Evolutionary conservation across 2,797 vertebrate species (phyloP).

Genomic region (Spondyliosoma cantharus): DNA sequence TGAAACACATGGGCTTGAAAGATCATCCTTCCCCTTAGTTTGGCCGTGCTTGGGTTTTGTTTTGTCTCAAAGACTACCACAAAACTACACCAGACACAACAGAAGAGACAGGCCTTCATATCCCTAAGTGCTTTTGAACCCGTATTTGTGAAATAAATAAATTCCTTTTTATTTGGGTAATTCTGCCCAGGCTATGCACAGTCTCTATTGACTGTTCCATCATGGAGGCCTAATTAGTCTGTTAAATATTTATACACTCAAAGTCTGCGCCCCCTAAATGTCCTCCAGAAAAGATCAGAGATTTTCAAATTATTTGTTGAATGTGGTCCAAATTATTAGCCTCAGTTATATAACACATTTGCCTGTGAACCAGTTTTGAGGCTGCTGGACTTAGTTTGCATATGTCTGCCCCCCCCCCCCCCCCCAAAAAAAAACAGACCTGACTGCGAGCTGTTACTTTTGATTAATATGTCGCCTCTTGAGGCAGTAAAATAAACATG

Average conservation of each 20-base stretch:
- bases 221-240: background rate
- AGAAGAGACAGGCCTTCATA: no score
- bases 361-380: background rate
- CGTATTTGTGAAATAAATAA: background rate
- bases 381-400: background rate
- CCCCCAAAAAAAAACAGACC: background rate
- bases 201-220: background rate
- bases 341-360: background rate
- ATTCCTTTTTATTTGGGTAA: background rate
- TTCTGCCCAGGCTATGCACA: background rate
- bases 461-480: background rate
- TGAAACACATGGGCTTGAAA: no score
- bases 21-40: no score
- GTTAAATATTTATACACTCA: constrained; percentile 21
- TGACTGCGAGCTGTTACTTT: background rate
- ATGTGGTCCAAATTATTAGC: background rate
- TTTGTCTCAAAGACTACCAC: background rate
- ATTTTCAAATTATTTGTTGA: background rate
- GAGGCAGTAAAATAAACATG: background rate
- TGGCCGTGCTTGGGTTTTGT: background rate
- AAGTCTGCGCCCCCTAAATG: background rate
- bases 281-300: background rate
- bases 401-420: background rate
- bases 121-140: background rate
- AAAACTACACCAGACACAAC: background rate